Evolutionary conservation across 2,888 invertebrate species (phyloP).

Genomic region (Xestia xanthographa): DNA sequence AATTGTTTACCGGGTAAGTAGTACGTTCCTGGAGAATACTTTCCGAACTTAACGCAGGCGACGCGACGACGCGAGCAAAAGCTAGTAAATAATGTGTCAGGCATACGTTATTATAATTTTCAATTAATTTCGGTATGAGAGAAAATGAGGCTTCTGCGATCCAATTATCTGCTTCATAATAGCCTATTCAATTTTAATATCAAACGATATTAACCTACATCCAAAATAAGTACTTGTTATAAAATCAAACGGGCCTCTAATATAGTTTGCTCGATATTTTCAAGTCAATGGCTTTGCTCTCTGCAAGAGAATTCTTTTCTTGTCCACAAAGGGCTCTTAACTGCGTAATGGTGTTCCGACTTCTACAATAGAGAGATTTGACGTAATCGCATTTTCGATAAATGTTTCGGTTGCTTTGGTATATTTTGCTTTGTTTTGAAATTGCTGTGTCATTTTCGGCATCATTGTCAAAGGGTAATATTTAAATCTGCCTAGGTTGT

Average conservation of each 20-base stretch:
- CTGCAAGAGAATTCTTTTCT: constrained; percentile 22
- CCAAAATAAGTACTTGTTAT: constrained; percentile 9
- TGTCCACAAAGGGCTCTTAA: constrained; percentile 38
- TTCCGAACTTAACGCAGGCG: background rate
- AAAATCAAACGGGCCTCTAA: constrained; percentile 2
- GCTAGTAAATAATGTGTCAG: background rate
- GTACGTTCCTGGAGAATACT: no score
- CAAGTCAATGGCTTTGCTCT: constrained; percentile 29
- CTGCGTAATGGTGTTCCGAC: constrained; percentile 42
- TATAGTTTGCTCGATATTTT: constrained; percentile 29
- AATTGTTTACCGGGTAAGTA: no score
- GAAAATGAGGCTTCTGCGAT: constrained; percentile 20
- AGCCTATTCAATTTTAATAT: constrained; percentile 32
- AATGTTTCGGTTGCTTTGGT: constrained; percentile 23
- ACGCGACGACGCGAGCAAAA: background rate
- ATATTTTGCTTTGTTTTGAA: background rate
- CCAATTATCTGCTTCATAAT: constrained; percentile 24
- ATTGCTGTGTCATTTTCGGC: background rate
- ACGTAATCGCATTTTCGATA: constrained; percentile 47
- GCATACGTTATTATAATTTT: constrained; percentile 26
- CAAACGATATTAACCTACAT: constrained; percentile 28
- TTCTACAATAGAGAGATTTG: constrained; percentile 33
- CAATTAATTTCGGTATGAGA: constrained; percentile 25
- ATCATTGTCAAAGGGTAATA: background rate
- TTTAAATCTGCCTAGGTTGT: background rate